phyloP scores from a whole-genome alignment of 2,888 invertebrate genomes.

The Zonitis immaculata region DNA sequence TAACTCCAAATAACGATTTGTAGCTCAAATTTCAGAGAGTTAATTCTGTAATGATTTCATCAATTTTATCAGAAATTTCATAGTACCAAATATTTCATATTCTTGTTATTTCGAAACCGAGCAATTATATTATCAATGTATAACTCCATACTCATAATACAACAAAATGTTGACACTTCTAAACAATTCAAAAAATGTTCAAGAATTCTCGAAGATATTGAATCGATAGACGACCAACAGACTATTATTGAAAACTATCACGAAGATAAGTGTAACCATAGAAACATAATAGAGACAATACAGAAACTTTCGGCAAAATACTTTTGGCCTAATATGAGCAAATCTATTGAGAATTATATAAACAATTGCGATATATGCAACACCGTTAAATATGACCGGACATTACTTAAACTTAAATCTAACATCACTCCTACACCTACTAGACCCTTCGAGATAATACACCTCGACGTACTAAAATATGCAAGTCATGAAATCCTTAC shows the following conservation, averaged over 20 bases:
- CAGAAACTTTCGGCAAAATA: slow-evolving; percentile 5
- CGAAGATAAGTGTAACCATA: slow-evolving; percentile 11
- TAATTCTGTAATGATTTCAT: not conserved
- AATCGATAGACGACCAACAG: slow-evolving; percentile 2
- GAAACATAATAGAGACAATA: slow-evolving; percentile 12
- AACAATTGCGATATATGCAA: slow-evolving; percentile 9
- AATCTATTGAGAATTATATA: slow-evolving; percentile 6
- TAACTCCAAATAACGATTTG: not conserved
- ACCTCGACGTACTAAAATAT: not conserved
- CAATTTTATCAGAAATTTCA: not conserved
- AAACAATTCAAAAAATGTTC: not conserved
- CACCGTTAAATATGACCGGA: not conserved
- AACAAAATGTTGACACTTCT: not conserved
- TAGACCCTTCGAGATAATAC: slow-evolving; percentile 2
- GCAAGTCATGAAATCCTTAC: not conserved
- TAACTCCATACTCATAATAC: not conserved
- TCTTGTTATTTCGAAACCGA: slow-evolving; percentile 2
- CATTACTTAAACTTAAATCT: not conserved
- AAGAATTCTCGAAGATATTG: not conserved
- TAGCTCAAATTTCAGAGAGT: not conserved
- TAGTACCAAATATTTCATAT: not conserved
- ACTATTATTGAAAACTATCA: slow-evolving; percentile 9
- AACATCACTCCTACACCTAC: slow-evolving; percentile 1
- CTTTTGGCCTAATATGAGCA: slow-evolving; percentile 11
- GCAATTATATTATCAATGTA: not conserved